A percentile compares a stretch with the other conserved stretches of the same genome.
phyloP scores from a whole-genome alignment of 2,888 invertebrate genomes.

The Branchipolynoe longqiensis region DNA sequence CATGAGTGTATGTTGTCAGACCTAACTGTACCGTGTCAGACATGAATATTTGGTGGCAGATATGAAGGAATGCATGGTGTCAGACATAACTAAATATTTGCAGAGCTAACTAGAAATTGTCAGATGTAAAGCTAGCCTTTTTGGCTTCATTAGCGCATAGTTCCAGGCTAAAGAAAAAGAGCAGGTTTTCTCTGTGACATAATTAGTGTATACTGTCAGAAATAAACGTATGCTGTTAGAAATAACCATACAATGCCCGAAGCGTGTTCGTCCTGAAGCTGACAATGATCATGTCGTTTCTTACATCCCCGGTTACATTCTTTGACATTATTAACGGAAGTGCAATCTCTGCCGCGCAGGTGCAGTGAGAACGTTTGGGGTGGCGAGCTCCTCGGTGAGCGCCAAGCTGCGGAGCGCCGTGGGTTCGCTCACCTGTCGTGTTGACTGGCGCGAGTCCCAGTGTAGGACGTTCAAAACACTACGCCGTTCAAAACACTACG shows the following conservation, averaged over 20 bases:
- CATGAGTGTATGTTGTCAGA: no score
- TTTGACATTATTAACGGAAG: not conserved
- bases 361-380: not conserved
- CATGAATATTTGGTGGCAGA: no score
- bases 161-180: not conserved
- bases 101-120: no score
- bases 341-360: not conserved
- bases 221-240: not conserved
- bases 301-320: not conserved
- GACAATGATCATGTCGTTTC: not conserved
- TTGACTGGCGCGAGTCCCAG: no score
- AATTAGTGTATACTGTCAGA: not conserved
- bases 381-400: slow-evolving; percentile 19
- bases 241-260: not conserved
- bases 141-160: no score
- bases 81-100: no score
- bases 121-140: no score
- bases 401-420: slow-evolving; percentile 14
- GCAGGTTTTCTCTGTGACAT: not conserved
- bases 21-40: no score
- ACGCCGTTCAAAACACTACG: no score
- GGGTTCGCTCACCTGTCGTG: slow-evolving; percentile 41
- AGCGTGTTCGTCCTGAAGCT: not conserved
- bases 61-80: no score
- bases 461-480: no score